phyloP scores from a whole-genome alignment of 2,888 invertebrate species.

The Drosophila nr. perissopoda region DNA sequence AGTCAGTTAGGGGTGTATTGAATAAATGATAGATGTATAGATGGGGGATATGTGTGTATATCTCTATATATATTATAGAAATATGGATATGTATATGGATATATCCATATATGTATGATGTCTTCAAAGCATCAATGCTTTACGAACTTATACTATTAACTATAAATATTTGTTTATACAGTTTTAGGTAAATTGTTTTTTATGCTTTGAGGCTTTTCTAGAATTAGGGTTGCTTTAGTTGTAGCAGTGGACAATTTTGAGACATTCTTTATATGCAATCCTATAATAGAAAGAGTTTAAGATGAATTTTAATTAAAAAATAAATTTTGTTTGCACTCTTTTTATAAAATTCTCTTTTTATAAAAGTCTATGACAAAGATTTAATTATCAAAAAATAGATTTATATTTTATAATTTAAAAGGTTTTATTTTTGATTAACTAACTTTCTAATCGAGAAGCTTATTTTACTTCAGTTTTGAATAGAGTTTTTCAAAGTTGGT shows the following conservation, averaged over 20 bases:
- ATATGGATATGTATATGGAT: not conserved
- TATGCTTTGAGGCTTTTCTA: not conserved
- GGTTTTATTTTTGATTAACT: not conserved
- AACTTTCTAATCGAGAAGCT: not conserved
- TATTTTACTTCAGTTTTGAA: not conserved
- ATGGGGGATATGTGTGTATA: too few species aligned
- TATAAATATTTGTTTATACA: not conserved
- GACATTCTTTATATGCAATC: not conserved
- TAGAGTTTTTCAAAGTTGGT: not conserved
- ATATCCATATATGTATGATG: not conserved
- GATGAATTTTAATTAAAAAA: not conserved
- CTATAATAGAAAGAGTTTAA: not conserved
- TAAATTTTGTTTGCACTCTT: not conserved
- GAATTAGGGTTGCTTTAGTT: not conserved
- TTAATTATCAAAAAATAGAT: not conserved
- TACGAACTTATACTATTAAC: not conserved
- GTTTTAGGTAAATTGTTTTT: too few species aligned
- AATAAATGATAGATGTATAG: not conserved
- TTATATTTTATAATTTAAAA: not conserved
- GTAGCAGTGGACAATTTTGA: not conserved
- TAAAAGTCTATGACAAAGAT: not conserved
- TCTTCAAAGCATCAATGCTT: not conserved
- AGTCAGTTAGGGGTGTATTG: not conserved
- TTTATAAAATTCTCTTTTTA: not conserved
- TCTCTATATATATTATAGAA: not conserved